phyloP scores from a whole-genome alignment of 2,888 invertebrate species.

The Dexiosoma caninum region DNA sequence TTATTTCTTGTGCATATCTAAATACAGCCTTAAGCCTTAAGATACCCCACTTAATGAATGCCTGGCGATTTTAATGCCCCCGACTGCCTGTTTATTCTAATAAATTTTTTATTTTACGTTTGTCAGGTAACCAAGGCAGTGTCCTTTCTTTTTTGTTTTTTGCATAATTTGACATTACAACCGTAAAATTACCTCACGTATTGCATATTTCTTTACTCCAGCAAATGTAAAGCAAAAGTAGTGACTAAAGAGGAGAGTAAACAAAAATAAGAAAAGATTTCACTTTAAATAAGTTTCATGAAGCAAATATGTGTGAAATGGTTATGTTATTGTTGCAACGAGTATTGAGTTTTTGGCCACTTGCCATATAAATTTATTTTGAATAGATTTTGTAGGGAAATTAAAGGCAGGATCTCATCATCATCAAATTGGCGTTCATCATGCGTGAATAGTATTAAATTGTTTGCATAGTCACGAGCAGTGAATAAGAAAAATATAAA shows the following conservation, averaged over 20 bases:
- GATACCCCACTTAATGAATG: not conserved
- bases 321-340: slow-evolving; percentile 31
- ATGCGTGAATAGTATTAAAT: no score
- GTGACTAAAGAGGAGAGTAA: not conserved
- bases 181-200: slow-evolving; percentile 62
- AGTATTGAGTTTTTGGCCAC: not conserved
- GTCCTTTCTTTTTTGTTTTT: no score
- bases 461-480: no score
- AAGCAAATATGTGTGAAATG: slow-evolving; percentile 43
- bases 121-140: not conserved
- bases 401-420: no score
- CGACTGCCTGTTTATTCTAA: not conserved
- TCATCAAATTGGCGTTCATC: no score
- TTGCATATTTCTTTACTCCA: slow-evolving; percentile 1
- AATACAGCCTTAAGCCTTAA: no score
- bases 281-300: slow-evolving; percentile 43
- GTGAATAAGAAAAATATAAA: no score
- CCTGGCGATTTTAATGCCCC: not conserved
- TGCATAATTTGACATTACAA: slow-evolving; percentile 55
- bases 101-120: not conserved
- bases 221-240: not conserved
- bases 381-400: not conserved
- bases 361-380: not conserved
- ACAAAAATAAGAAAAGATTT: slow-evolving; percentile 19
- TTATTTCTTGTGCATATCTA: no score